phyloP scores from a whole-genome alignment of 1,140 invertebrate species.

The Dryas iulia region DNA sequence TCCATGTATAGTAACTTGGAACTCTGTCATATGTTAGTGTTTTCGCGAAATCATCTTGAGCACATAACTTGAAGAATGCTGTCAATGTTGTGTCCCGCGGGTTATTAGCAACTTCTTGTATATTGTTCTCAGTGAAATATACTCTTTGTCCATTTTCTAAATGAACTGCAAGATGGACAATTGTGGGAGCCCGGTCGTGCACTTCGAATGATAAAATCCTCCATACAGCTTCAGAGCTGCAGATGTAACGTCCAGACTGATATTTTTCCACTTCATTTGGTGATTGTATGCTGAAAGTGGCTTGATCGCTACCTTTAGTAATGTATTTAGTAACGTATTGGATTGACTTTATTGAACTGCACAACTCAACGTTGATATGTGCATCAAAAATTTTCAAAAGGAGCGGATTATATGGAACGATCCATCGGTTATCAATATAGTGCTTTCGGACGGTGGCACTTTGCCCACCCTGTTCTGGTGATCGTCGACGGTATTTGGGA shows the following conservation, averaged over 20 bases:
- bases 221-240: conserved; percentile 38
- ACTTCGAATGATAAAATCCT: conserved; percentile 35
- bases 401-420: conserved; percentile 80
- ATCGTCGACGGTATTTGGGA: conserved; percentile 65
- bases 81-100: no score
- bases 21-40: conserved; percentile 42
- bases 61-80: no score
- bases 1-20: conserved; percentile 45
- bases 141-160: no score
- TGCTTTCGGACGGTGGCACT: conserved; percentile 43
- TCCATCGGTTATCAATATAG: conserved; percentile 75
- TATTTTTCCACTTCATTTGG: no score
- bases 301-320: conserved; percentile 34
- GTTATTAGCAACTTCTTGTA: no score
- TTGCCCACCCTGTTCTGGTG: conserved; percentile 56
- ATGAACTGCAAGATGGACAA: no score
- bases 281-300: conserved; percentile 32
- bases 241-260: no score
- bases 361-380: conserved; percentile 79
- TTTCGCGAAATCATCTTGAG: no score
- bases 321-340: conserved; percentile 48
- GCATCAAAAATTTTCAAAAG: conserved; percentile 75
- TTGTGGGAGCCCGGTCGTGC: no score
- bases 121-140: no score
- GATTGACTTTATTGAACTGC: conserved; percentile 77